Base-by-base conservation (phyloP, 2,888 invertebrate species). In the Acanthopleura granulata region DNA sequence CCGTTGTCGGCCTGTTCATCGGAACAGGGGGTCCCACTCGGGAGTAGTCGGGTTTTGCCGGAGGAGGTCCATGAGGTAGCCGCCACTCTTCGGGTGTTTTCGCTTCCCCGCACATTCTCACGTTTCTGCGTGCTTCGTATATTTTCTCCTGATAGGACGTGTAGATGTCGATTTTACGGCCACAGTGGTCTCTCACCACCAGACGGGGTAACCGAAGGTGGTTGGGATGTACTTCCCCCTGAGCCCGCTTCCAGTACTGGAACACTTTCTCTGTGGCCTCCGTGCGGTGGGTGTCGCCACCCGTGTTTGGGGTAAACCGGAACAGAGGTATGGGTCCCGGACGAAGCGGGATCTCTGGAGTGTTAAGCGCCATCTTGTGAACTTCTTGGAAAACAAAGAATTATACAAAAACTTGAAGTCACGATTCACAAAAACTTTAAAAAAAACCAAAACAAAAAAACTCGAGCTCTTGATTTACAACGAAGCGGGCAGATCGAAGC, bases 21-120 rank as follows among this genome's bases (percentile, higher is more conserved):
- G 29, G 16, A 15, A 15, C n/a, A 1, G 18, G 66, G 22, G 30
- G 40, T 22, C 22, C 69, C 18, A 0, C 77, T 30, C 88, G 79
- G 0, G 87, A 83, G 57, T 78, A 84, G 75, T 89, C 89, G 0
- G 89, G 89, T 27, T 84, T 77, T 16, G 87, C 84, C 0, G 89
- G 89, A 14, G 83, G 81, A 0, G 88, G 87, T 0, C 84, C 87
- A 71, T 88, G 85, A 0, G 88, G 88, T 0, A 89, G 82, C 9
- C 89, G 79, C 89, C 89, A 89, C 76, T 89, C 86, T 18, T 83
- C 77, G 0, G 86, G 80, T 4, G 79, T 82, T 27, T 57, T 61
- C 0, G 81, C 77, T 72, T 74, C 75, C n/a, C 78, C 78, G 73
- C 74, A 71, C 51, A 69, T 72, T 49, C 75, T 76, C 49, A 80